phyloP scores from a whole-genome alignment of 2,888 invertebrate species.

The Stenodema calcarata region DNA sequence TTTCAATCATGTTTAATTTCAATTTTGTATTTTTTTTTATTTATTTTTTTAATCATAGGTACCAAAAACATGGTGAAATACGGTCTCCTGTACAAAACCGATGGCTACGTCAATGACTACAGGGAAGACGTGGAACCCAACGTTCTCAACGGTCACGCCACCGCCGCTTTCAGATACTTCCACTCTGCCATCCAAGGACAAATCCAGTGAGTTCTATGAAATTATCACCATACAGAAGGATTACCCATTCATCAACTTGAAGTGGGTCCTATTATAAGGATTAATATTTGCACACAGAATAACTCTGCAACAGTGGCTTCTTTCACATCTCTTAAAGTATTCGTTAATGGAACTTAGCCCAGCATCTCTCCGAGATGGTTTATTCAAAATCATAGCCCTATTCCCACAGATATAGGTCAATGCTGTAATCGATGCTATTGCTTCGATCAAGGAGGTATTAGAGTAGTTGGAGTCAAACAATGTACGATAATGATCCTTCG shows the following conservation, averaged over 20 bases:
- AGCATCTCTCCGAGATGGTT: no score
- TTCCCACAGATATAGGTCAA: not conserved
- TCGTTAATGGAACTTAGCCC: no score
- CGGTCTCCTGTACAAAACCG: slow-evolving; percentile 69
- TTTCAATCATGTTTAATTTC: not conserved
- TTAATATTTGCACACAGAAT: no score
- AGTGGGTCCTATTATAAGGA: no score
- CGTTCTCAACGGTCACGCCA: slow-evolving; percentile 73
- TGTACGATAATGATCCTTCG: not conserved
- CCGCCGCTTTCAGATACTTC: slow-evolving; percentile 77
- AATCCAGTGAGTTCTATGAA: slow-evolving; percentile 68
- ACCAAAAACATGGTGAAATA: slow-evolving; percentile 69
- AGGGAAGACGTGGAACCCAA: slow-evolving; percentile 71
- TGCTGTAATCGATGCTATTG: no score
- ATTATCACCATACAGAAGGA: no score
- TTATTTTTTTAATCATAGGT: slow-evolving; percentile 56
- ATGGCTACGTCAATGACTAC: slow-evolving; percentile 72
- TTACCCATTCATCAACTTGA: no score
- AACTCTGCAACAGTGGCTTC: no score
- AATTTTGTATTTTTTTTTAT: not conserved
- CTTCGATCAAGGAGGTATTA: no score
- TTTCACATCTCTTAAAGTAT: no score
- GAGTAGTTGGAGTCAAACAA: not conserved
- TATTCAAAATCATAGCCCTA: no score
- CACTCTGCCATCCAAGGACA: slow-evolving; percentile 74